A percentile compares a stretch with the other conserved stretches of the same genome.
These are phyloP conservation scores for Drosophila sechellia DNA, from an alignment of 1,140 invertebrate genomes.

Conservation along the genomic window DNA sequence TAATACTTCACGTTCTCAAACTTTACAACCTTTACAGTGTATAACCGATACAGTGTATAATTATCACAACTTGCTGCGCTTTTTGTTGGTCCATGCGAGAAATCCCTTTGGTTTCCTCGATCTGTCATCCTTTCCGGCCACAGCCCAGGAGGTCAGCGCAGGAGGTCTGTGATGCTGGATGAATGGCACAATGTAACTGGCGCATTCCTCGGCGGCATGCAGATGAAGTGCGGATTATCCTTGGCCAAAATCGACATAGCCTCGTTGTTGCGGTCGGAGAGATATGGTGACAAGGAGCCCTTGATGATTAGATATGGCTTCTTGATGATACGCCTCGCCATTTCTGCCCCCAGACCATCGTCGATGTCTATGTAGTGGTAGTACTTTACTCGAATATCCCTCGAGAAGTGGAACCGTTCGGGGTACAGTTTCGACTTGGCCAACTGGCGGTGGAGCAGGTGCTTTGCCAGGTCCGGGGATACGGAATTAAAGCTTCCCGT, in stretches of 20 bases:
- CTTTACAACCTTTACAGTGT: no score
- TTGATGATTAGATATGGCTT: slow-evolving; percentile 71
- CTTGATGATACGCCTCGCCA: slow-evolving; percentile 47
- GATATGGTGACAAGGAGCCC: slow-evolving; percentile 31
- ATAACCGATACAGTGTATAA: no score
- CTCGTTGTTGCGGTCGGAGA: slow-evolving; percentile 18
- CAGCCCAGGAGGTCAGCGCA: slow-evolving; percentile 31
- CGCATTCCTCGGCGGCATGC: slow-evolving; percentile 87
- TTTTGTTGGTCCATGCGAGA: slow-evolving; percentile 17
- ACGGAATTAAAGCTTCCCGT: slow-evolving; percentile 85
- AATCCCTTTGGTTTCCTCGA: slow-evolving; percentile 6
- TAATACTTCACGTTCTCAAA: neutral
- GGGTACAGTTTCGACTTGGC: slow-evolving; percentile 85
- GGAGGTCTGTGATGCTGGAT: slow-evolving; percentile 53
- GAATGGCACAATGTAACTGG: slow-evolving; percentile 86
- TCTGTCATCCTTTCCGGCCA: slow-evolving; percentile 13
- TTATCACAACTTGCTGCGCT: slow-evolving; percentile 28
- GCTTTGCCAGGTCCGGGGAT: slow-evolving; percentile 85
- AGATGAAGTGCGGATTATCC: slow-evolving; percentile 87
- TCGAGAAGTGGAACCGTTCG: slow-evolving; percentile 86
- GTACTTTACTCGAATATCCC: slow-evolving; percentile 86
- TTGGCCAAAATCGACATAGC: slow-evolving; percentile 85
- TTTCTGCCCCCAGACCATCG: slow-evolving; percentile 12
- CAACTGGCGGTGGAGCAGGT: slow-evolving; percentile 86
- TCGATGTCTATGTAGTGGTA: slow-evolving; percentile 32